Percentiles rank a stretch among this genome's conserved stretches.
Conservation (phyloP, 2,797 vertebrate species). For the Vultur gryphus region DNA sequence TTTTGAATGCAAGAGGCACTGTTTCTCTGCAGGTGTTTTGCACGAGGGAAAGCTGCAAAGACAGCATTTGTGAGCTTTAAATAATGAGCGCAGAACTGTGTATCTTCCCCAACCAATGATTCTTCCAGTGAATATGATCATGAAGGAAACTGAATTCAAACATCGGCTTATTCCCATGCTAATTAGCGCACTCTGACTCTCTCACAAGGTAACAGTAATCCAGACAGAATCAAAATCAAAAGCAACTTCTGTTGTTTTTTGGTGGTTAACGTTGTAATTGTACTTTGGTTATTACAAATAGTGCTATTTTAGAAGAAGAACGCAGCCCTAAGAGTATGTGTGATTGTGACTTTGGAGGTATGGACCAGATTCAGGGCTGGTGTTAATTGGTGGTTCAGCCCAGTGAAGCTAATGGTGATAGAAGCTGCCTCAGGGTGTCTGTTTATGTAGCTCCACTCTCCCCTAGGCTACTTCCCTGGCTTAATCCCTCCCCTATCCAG, state of each 20-base stretch:
- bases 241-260: background rate
- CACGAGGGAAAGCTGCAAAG: background rate
- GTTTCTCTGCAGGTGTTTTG: background rate
- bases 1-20: background rate
- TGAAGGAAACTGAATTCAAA: background rate
- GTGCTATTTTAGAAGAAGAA: background rate
- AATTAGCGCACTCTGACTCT: background rate
- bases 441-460: background rate
- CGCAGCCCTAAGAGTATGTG: background rate
- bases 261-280: background rate
- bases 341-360: background rate
- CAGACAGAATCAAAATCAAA: background rate
- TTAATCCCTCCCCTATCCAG: slow-evolving; percentile 12
- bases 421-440: background rate
- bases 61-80: background rate
- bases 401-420: background rate
- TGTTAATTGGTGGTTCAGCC: background rate
- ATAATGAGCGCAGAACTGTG: background rate
- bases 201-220: background rate
- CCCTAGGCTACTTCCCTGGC: background rate
- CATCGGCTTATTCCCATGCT: background rate
- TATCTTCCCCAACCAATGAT: background rate
- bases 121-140: background rate
- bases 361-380: background rate
- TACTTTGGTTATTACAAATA: background rate